Evolutionary conservation across 2,797 vertebrate species (phyloP).

Genomic region (Melanotaenia nigrans): DNA sequence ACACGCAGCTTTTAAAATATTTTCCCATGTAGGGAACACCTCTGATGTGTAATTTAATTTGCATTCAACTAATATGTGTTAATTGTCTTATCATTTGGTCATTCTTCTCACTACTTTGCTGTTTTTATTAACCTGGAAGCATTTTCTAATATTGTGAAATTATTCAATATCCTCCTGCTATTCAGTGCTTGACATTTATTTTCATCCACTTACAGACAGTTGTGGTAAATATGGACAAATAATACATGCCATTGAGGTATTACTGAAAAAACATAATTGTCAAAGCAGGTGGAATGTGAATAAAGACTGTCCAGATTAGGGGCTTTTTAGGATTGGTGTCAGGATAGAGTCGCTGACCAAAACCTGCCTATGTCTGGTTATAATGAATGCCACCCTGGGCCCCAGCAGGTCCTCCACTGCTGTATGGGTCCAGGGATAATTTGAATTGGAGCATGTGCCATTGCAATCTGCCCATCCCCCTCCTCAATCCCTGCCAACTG

Average conservation of each 20-base stretch:
- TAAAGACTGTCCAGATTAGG: slow-evolving; percentile 9
- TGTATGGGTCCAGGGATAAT: slow-evolving; percentile 81
- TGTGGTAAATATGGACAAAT: slow-evolving; percentile 20
- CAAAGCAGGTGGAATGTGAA: slow-evolving; percentile 36
- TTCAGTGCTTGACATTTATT: slow-evolving; percentile 33
- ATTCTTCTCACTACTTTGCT: slow-evolving; percentile 33
- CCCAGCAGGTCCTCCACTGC: slow-evolving; percentile 78
- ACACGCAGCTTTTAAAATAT: slow-evolving; percentile 29
- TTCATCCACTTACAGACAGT: slow-evolving; percentile 9
- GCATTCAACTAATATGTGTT: slow-evolving; percentile 33
- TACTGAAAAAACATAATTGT: background rate
- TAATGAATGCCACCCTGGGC: slow-evolving; percentile 80
- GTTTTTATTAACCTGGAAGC: slow-evolving; percentile 38
- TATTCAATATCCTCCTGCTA: slow-evolving; percentile 25
- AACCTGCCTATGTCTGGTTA: slow-evolving; percentile 73
- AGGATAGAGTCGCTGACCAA: slow-evolving; percentile 62
- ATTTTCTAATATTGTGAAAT: background rate
- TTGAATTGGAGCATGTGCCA: slow-evolving; percentile 84
- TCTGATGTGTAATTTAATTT: slow-evolving; percentile 53
- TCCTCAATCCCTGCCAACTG: slow-evolving; percentile 79
- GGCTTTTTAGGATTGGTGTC: slow-evolving; percentile 44
- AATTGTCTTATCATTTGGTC: slow-evolving; percentile 32
- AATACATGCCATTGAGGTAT: slow-evolving; percentile 4
- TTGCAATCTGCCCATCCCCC: slow-evolving; percentile 76
- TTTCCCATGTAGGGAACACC: slow-evolving; percentile 16